These are phyloP conservation scores for Arothron firmamentum DNA, from an alignment of 2,113 vertebrate genomes.

Conservation along the genomic window DNA sequence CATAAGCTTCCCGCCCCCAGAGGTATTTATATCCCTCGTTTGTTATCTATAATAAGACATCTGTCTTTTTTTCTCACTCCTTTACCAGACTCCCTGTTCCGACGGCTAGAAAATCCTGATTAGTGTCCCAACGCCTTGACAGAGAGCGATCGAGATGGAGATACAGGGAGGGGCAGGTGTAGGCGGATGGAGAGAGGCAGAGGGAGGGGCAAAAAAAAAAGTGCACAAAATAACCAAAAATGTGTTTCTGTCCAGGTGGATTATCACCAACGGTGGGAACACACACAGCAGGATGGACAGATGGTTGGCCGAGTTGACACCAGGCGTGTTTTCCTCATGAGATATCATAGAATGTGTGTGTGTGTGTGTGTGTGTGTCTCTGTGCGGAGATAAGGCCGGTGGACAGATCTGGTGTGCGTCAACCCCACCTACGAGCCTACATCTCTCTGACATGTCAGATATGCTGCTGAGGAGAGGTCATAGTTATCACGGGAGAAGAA, in stretches of 20 bases:
- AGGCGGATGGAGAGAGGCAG: background rate
- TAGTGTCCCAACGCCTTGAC: slow-evolving; percentile 52
- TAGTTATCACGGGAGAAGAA: slow-evolving; percentile 10
- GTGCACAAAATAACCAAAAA: slow-evolving; percentile 14
- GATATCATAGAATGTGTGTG: slow-evolving; percentile 1
- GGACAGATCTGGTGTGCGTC: slow-evolving; percentile 63
- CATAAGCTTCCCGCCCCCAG: slow-evolving; percentile 53
- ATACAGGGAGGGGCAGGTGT: slow-evolving; percentile 14
- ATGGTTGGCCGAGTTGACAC: slow-evolving; percentile 6
- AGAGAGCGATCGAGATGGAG: slow-evolving; percentile 41
- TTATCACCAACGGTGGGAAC: slow-evolving; percentile 30
- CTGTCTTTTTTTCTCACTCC: slow-evolving; percentile 31
- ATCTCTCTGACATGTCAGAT: slow-evolving; percentile 9
- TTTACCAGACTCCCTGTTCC: slow-evolving; percentile 38
- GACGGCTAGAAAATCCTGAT: slow-evolving; percentile 58
- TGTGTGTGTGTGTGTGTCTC: slow-evolving; percentile 7
- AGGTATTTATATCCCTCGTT: slow-evolving; percentile 71
- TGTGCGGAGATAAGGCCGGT: slow-evolving; percentile 50
- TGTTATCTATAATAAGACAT: slow-evolving; percentile 73
- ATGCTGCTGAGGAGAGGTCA: background rate
- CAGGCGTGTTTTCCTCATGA: slow-evolving; percentile 3
- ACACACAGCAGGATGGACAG: slow-evolving; percentile 11
- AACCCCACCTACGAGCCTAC: slow-evolving; percentile 49
- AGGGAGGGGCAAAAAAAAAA: slow-evolving; percentile 7
- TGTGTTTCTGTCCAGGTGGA: slow-evolving; percentile 11